phyloP scores from a whole-genome alignment of 2,797 vertebrate species.

The Myripristis murdjan region DNA sequence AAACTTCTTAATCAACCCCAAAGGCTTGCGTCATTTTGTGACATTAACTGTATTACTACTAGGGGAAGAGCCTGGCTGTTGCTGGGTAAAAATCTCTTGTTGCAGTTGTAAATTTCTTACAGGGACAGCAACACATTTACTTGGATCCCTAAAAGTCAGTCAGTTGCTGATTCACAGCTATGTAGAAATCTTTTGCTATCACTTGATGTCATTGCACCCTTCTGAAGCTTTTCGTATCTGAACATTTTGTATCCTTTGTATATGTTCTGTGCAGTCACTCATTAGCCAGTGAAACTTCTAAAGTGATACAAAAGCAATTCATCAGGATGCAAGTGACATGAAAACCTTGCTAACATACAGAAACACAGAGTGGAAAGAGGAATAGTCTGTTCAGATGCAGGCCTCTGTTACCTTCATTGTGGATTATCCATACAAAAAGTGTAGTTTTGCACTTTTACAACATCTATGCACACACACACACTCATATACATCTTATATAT shows the following conservation, averaged over 20 bases:
- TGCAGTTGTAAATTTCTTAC: slow-evolving; percentile 38
- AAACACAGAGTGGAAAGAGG: too few relatives aligned
- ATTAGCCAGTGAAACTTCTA: too few relatives aligned
- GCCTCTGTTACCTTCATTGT: too few relatives aligned
- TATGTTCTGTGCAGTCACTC: background rate
- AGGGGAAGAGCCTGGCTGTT: slow-evolving; percentile 69
- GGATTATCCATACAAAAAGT: too few relatives aligned
- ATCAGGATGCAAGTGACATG: too few relatives aligned
- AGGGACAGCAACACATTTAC: slow-evolving; percentile 36
- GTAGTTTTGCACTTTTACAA: too few relatives aligned
- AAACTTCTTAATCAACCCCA: slow-evolving; percentile 76
- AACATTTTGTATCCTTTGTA: background rate
- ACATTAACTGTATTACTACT: slow-evolving; percentile 59
- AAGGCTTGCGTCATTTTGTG: slow-evolving; percentile 55
- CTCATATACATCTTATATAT: background rate
- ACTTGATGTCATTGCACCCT: slow-evolving; percentile 7
- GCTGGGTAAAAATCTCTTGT: slow-evolving; percentile 70
- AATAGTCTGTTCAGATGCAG: too few relatives aligned
- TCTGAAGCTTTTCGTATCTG: background rate
- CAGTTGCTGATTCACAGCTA: background rate
- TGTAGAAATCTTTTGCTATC: slow-evolving; percentile 1
- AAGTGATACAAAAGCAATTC: too few relatives aligned
- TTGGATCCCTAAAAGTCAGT: slow-evolving; percentile 45
- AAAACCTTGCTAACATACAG: too few relatives aligned
- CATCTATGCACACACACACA: background rate